Evolutionary conservation across 2,888 invertebrate genomes (phyloP).

Genomic region (Drosophila tripunctata): DNA sequence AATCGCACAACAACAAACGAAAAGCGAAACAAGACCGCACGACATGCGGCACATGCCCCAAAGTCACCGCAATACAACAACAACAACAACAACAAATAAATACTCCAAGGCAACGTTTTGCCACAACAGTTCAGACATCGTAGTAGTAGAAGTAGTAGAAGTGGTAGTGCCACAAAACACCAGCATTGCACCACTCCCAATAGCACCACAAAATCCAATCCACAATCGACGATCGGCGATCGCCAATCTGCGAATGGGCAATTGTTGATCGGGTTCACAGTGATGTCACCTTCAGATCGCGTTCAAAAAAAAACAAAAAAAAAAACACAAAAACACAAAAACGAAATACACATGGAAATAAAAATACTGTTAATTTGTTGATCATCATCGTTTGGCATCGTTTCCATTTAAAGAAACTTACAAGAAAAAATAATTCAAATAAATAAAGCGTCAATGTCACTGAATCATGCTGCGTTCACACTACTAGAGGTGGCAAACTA

Average conservation of each 20-base stretch:
- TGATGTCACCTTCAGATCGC: conserved; percentile 60
- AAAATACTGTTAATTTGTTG: conserved; percentile 25
- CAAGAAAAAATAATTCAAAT: not conserved
- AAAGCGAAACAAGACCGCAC: conserved; percentile 73
- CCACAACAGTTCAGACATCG: conserved; percentile 18
- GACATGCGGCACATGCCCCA: conserved; percentile 70
- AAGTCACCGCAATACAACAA: conserved; percentile 12
- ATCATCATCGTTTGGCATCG: conserved; percentile 4
- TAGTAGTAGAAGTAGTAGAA: too few species aligned
- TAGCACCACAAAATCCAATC: conserved; percentile 15
- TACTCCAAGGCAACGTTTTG: conserved; percentile 7
- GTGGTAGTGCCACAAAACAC: conserved; percentile 2
- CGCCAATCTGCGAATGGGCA: conserved; percentile 15
- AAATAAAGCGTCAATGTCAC: not conserved
- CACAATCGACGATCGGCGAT: conserved; percentile 11
- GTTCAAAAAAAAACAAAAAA: conserved; percentile 1
- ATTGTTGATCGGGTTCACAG: conserved; percentile 43
- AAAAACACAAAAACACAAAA: not conserved
- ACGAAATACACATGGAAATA: not conserved
- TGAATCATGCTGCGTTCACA: too few species aligned
- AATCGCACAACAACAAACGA: conserved; percentile 65
- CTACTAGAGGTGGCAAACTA: too few species aligned
- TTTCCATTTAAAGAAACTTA: conserved; percentile 6
- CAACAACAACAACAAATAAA: not conserved
- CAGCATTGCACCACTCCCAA: conserved; percentile 41